Evolutionary conservation across 2,888 invertebrate genomes (phyloP).

Genomic region (Philopedon plagiatum): DNA sequence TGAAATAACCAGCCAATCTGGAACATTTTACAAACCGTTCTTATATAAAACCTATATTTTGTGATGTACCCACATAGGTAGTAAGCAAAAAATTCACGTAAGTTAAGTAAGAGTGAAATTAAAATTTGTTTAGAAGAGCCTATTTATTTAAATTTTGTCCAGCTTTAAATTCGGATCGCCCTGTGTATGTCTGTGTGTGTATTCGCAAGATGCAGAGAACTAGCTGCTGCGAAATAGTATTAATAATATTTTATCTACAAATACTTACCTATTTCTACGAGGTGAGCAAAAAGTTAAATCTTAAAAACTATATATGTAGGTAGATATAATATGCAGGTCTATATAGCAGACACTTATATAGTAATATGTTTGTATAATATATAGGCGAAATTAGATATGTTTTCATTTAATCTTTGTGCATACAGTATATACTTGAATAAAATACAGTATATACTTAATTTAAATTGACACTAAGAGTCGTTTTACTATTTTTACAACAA

Average conservation of each 20-base stretch:
- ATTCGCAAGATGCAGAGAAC: too few relatives aligned
- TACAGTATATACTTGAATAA: conserved; percentile 21
- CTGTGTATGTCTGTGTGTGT: conserved; percentile 4
- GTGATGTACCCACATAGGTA: too few relatives aligned
- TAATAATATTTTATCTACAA: not conserved
- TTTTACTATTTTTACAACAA: conserved; percentile 28
- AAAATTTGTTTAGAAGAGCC: too few relatives aligned
- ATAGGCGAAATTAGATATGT: conserved; percentile 46
- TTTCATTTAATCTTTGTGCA: conserved; percentile 33
- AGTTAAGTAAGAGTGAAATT: too few relatives aligned
- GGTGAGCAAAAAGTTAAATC: conserved; percentile 21
- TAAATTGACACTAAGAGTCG: conserved; percentile 52
- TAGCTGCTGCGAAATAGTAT: not conserved
- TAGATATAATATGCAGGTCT: not conserved
- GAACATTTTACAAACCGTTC: too few relatives aligned
- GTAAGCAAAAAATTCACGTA: not conserved
- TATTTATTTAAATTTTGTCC: not conserved
- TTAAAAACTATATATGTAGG: not conserved
- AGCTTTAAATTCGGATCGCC: conserved; percentile 12
- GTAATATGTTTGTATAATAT: conserved; percentile 6
- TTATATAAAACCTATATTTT: too few relatives aligned
- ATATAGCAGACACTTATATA: conserved; percentile 10
- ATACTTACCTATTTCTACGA: not conserved
- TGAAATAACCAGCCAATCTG: too few relatives aligned
- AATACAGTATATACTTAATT: conserved; percentile 34